Base-by-base conservation (phyloP, 2,888 invertebrate species). In the Leptura quadrifasciata region DNA sequence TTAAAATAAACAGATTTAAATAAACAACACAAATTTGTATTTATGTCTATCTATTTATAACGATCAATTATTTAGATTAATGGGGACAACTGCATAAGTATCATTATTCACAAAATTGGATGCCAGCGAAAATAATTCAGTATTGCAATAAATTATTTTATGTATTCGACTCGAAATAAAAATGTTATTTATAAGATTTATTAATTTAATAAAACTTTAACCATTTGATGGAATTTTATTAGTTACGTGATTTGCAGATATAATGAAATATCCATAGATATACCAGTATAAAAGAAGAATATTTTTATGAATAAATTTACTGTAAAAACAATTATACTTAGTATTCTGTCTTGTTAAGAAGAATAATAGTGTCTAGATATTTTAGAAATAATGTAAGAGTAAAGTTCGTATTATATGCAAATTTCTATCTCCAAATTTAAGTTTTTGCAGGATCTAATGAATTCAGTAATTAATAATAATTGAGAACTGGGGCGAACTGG, bases 41-140 rank as follows among this genome's bases (percentile, higher is more conserved):
- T 69, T 35, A 55, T 55, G 31, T n/a, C 35, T 18, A 17, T 69
- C 68, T 69, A 69, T 69, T 27, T 17, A 39, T 69, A 52, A 35
- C 58, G 68, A 57, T 69, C 68, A 69, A 57, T 69, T 69, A 69
- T 57, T 54, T 20, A 57, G 57, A 69, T 69, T 69, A 57, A 69
- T 69, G 68, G 68, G 68, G 17, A 69, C 68, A 69, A 69, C 68
- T 57, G 68, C 54, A 57, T 31, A 31, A 69, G 24, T 69, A 58
- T 55, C 57, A 69, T 69, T 57, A 69, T 69, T 69, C 68, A 57
- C 27, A 69, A 35, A 55, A 69, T 57, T 31, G 68, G 65, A 68
- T 60, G 35, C 61, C 61, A 31, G 31, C 35, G 68, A 69, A 35
- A 69, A 69, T 58, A 35, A 69, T 69, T 20, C 55, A 17, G 68